phyloP scores from a whole-genome alignment of 2,888 invertebrate species.

The Cloeon dipterum region DNA sequence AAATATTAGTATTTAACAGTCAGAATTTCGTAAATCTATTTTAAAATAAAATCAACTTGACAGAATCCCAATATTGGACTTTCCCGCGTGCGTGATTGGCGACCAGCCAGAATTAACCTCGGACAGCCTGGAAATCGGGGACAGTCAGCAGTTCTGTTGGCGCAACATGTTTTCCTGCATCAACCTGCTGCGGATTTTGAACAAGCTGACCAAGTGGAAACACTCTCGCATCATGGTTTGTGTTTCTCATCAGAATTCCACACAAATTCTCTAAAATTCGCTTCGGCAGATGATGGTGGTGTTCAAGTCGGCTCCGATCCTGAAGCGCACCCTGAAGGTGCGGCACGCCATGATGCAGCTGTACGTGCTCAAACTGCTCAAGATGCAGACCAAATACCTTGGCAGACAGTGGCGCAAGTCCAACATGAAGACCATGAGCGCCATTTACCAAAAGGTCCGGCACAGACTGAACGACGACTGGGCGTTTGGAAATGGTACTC shows the following conservation, averaged over 20 bases:
- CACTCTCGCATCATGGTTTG: constrained; percentile 85
- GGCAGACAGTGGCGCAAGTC: constrained; percentile 98
- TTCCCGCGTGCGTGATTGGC: constrained; percentile 87
- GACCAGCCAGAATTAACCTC: constrained; percentile 83
- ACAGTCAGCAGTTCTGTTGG: constrained; percentile 79
- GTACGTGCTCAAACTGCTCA: constrained; percentile 88
- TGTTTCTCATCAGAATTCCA: constrained; percentile 1
- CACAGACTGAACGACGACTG: constrained; percentile 97
- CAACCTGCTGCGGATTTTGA: constrained; percentile 83
- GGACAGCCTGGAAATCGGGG: constrained; percentile 71
- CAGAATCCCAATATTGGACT: constrained; percentile 78
- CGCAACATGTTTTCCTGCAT: constrained; percentile 96
- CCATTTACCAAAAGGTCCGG: constrained; percentile 91
- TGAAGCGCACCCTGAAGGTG: constrained; percentile 88
- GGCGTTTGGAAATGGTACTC: constrained; percentile 87
- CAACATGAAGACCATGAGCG: constrained; percentile 99
- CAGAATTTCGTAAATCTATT: neutral
- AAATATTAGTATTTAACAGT: too few species aligned
- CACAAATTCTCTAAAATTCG: constrained; percentile 14
- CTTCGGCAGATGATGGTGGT: constrained; percentile 70
- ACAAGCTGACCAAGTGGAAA: constrained; percentile 98
- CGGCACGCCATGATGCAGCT: constrained; percentile 93
- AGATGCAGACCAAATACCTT: constrained; percentile 98
- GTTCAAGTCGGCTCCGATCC: constrained; percentile 95
- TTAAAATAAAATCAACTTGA: constrained; percentile 6